A percentile compares a stretch with the other conserved stretches of the same genome.
These are phyloP conservation scores for Scylla paramamosain DNA, from an alignment of 1,140 invertebrate genomes.

Conservation along the genomic window DNA sequence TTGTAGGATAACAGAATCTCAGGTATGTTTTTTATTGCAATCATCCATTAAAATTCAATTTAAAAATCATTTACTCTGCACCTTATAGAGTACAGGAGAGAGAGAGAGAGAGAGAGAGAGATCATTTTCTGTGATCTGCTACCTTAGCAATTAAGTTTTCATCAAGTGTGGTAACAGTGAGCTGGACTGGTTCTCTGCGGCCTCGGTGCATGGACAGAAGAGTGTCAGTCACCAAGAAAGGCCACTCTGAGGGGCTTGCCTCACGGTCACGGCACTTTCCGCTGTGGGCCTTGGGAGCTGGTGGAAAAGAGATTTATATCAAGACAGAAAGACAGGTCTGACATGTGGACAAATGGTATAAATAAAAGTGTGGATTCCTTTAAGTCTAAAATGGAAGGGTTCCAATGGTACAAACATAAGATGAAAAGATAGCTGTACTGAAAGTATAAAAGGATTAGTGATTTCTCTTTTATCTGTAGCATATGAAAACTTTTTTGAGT, in stretches of 20 bases:
- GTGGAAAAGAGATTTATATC: not conserved
- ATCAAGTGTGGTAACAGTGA: constrained; percentile 76
- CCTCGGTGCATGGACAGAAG: constrained; percentile 76
- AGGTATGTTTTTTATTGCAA: too few species aligned
- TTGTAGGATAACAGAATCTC: too few species aligned
- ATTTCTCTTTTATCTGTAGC: too few species aligned
- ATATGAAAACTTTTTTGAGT: too few species aligned
- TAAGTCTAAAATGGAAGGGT: too few species aligned
- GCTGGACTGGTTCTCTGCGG: constrained; percentile 69
- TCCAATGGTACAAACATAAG: too few species aligned
- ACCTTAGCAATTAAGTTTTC: constrained; percentile 70
- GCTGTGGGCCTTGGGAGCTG: constrained; percentile 52
- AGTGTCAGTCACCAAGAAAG: constrained; percentile 73
- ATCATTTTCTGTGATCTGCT: not conserved
- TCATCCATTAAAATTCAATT: too few species aligned
- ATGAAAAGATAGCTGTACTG: too few species aligned
- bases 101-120: too few species aligned
- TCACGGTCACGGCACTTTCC: constrained; percentile 61
- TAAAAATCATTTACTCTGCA: too few species aligned
- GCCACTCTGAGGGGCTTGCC: constrained; percentile 75
- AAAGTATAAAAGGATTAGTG: too few species aligned
- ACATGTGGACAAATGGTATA: not conserved
- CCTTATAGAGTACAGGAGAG: too few species aligned
- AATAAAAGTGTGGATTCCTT: not conserved
- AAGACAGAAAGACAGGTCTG: not conserved